Evolutionary conservation across 2,113 vertebrate genomes (phyloP).

Genomic region (Acanthochromis polyacanthus): DNA sequence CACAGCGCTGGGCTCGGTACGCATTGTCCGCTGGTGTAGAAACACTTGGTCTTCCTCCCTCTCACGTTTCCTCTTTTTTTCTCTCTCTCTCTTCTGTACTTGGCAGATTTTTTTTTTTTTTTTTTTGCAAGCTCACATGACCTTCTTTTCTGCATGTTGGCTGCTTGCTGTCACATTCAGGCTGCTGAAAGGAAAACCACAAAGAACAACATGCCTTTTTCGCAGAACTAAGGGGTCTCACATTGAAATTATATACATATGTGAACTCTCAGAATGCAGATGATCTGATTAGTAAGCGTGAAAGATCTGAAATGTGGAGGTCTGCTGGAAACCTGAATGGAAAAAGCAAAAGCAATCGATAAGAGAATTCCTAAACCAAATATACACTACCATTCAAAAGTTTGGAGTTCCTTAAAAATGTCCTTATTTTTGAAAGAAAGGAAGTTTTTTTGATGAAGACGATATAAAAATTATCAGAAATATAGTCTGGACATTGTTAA

Average conservation of each 20-base stretch:
- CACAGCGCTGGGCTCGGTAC: background rate
- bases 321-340: background rate
- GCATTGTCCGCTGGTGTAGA: conserved; percentile 30
- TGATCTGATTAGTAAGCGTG: conserved; percentile 25
- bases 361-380: background rate
- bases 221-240: conserved; percentile 47
- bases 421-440: too few species aligned
- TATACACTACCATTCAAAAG: too few species aligned
- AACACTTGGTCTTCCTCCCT: conserved; percentile 57
- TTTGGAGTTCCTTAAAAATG: too few species aligned
- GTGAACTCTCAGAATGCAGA: background rate
- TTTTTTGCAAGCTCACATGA: conserved; percentile 68
- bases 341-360: background rate
- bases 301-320: conserved; percentile 3
- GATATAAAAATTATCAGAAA: too few species aligned
- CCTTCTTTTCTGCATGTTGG: conserved; percentile 27
- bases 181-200: conserved; percentile 59
- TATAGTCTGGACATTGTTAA: too few species aligned
- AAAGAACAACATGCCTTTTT: conserved; percentile 70
- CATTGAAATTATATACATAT: background rate
- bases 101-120: conserved; percentile 10
- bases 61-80: conserved; percentile 67
- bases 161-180: conserved; percentile 52
- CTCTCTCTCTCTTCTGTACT: conserved; percentile 16
- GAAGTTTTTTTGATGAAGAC: too few species aligned